Evolutionary conservation across 2,888 invertebrate genomes (phyloP), one percentile per base, ranked within the genome.

Genomic region (Perdita meconis): DNA sequence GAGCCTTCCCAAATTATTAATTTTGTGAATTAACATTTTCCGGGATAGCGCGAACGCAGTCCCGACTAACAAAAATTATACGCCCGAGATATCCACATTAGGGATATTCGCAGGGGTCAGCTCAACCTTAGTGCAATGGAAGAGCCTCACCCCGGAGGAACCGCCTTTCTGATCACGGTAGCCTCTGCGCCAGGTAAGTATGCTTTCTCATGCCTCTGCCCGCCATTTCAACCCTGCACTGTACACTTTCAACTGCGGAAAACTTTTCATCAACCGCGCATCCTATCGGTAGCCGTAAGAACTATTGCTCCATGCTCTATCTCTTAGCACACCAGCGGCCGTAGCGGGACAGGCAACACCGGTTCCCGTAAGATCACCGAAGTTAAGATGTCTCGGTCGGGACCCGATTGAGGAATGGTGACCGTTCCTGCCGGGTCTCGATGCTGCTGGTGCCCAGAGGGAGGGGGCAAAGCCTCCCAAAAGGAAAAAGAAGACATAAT

Each of bases 141-240:
- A 92, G 92, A 93, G 91, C 93, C 93, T 94, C 92, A 55, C 86
- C 89, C 89, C 89, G 89, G 87, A 88, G 89, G 86, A 90, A 90
- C 88, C 89, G 88, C 90, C 89, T 89, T 89, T 81, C 34, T 93
- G 94, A 94, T 94, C 94, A 93, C 91, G 93, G 93, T 93, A 91
- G 86, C 91, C 92, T 93, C 93, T 93, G 93, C 93, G 93, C 93
- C 93, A 93, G 93, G 93, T 93, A 93, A 93, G 93, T 89, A 89
- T 89, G 89, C 87, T 84, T 86, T 80, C 13, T 1, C 3, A 0
- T 12, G 8, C 19, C 6, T 16, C 53, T 40, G 10, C 13, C 13
- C 1, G 6, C 22, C 2, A 65, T 68, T 73, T 85, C 36, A 69
- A 12, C 34, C 8, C 47, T 22, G 6, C 22, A 1, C 6, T 0